Evolutionary conservation across 2,113 vertebrate genomes (phyloP), one percentile per base, ranked within the genome.

Genomic region (Formicarius rufipectus): DNA sequence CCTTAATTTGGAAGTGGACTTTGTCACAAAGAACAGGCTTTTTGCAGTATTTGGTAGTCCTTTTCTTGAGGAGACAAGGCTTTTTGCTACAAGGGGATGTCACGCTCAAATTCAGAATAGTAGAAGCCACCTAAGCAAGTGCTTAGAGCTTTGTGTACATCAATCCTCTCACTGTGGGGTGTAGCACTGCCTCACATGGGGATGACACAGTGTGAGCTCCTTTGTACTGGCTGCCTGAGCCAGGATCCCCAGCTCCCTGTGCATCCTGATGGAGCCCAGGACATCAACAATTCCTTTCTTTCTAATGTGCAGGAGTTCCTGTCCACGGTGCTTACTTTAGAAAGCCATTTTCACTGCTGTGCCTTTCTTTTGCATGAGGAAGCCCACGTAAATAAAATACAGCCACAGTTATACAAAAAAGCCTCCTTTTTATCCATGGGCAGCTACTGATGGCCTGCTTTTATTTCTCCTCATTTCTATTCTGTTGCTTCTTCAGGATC

Each of bases 161-260:
- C 24, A 12, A 19, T 83, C 33, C 62, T 35, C 15, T 8, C 2
- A 1, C 55, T 2, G 1, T 33, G 14, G 80, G 35, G 44, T 1
- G 2, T 16, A 84, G 84, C 21, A 0, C 53, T 91, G 76, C 59
- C 74, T 74, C 67, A 13, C 5, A 1, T 27, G 49, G 58, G 64
- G 39, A 58, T 9, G 10, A 14, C 1, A 0, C 1, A 0, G 7
- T 53, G 66, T 42, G 19, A 20, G 21, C 0, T 6, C 59, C 58
- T 79, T 91, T 73, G 55, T 85, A 49, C 67, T 64, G 37, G 12
- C 55, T 76, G 62, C 63, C 71, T 8, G 27, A 79, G 62, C 39
- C 37, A n/a, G 87, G 62, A 68, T 58, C 45, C 81, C 30, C 49
- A 9, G 78, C 37, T 79, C 86, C 1, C 0, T 4, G 0, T 12